phyloP scores from a whole-genome alignment of 2,888 invertebrate genomes.

The Flabesymbios commensalis region DNA sequence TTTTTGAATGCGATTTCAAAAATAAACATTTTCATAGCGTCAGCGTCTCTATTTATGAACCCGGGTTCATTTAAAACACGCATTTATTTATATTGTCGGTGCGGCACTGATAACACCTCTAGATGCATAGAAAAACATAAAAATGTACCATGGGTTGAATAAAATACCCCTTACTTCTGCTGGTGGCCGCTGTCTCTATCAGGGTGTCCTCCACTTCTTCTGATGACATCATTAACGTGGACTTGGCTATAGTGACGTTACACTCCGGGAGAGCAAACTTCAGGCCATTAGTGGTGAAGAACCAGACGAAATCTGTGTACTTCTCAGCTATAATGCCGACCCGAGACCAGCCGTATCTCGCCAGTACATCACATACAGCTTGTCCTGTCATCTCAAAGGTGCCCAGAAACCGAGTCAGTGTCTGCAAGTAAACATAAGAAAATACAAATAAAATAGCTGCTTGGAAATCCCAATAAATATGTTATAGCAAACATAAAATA shows the following conservation, averaged over 20 bases:
- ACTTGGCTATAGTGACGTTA: conserved; percentile 21
- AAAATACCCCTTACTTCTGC: conserved; percentile 36
- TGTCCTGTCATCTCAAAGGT: conserved; percentile 40
- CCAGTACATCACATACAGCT: conserved; percentile 28
- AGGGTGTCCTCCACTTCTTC: conserved; percentile 17
- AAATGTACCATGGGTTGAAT: no score
- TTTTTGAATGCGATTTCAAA: no score
- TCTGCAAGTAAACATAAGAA: no score
- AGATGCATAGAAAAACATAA: no score
- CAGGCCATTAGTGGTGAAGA: conserved; percentile 22
- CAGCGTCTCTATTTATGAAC: no score
- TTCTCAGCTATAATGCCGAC: conserved; percentile 33
- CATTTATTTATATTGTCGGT: no score
- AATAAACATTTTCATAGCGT: no score
- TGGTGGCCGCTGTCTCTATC: conserved; percentile 18
- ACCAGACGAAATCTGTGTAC: conserved; percentile 35
- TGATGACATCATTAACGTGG: neutral
- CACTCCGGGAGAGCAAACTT: neutral
- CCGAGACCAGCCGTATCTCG: conserved; percentile 27
- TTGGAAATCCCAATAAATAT: no score
- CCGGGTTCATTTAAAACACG: no score
- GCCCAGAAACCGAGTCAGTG: conserved; percentile 37
- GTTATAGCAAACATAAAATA: no score
- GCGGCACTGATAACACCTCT: no score
- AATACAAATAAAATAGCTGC: no score